Evolutionary conservation across 2,888 invertebrate species (phyloP), one percentile per base, ranked within the genome.

Genomic region (Meandrusa payeni): DNA sequence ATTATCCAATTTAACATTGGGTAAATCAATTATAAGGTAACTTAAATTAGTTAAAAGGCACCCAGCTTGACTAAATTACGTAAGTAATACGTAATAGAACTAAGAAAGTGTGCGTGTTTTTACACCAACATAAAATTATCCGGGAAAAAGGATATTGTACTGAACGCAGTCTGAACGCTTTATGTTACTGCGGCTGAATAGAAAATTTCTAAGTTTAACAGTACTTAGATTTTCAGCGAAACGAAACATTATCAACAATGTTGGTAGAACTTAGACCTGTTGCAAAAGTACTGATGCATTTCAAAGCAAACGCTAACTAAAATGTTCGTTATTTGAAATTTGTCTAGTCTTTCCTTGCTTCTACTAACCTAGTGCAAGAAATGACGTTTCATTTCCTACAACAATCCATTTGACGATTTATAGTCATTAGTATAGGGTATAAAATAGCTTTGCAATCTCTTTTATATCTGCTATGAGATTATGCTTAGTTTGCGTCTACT

Each of bases 401-500:
- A 52, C 61, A 53, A 61, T 52, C 62, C 50, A 80, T 57, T 74
- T 56, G 76, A 50, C 64, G 58, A 63, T 65, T 61, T 82, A 78
- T 69, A 60, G 13, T 40, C 40, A 49, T 40, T 15, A 0, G 3
- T 19, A 48, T 66, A 82, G 60, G 74, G 79, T 73, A 61, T 66
- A 75, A 68, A 79, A 66, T 79, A 72, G 65, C 59, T 54, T 61
- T n/a, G 11, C 5, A 13, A 7, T 5, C 3, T 3, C 66, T 65
- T 74, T 75, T 73, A 79, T 75, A 73, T 76, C 70, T 74, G 77
- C 72, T 75, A 77, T 80, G 77, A 78, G 80, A 81, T 80, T 75
- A 81, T 79, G 80, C 80, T 76, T 78, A 77, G 80, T 76, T 69
- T 68, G 75, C 82, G 81, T 83, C 81, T 76, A 82, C 78, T 83